These are phyloP conservation scores for Eumacrocentrus americanus DNA, from an alignment of 2,888 invertebrate species.

Conservation along the genomic window DNA sequence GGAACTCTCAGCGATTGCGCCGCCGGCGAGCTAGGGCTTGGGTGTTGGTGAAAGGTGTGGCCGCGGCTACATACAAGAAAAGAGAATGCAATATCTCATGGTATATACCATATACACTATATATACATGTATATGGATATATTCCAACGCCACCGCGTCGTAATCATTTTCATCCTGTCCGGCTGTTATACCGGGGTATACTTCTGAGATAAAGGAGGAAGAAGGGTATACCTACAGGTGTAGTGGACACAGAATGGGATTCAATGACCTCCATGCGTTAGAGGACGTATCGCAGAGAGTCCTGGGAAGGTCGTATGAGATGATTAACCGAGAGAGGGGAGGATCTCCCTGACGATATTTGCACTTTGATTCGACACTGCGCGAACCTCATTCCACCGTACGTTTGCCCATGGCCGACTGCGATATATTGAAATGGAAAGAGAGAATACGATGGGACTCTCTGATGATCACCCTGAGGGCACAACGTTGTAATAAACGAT, in stretches of 20 bases:
- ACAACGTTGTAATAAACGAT: slow-evolving; percentile 11
- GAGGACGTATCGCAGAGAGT: slow-evolving; percentile 22
- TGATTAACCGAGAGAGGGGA: background rate
- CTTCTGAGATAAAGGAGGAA: slow-evolving; percentile 16
- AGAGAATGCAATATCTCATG: slow-evolving; percentile 55
- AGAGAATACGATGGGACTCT: background rate
- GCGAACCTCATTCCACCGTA: background rate
- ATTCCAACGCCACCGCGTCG: slow-evolving; percentile 18
- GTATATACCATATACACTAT: slow-evolving; percentile 18
- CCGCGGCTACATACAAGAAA: slow-evolving; percentile 51
- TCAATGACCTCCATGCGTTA: slow-evolving; percentile 49
- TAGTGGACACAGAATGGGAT: slow-evolving; percentile 49
- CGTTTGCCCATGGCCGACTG: too few species aligned
- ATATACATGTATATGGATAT: too few species aligned
- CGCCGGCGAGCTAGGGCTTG: slow-evolving; percentile 27
- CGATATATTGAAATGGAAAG: slow-evolving; percentile 1
- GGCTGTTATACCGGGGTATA: slow-evolving; percentile 22
- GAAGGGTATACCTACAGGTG: slow-evolving; percentile 37
- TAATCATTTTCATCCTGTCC: slow-evolving; percentile 42
- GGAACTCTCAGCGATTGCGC: slow-evolving; percentile 13
- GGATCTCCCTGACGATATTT: background rate
- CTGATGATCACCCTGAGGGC: background rate
- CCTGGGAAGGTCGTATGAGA: background rate
- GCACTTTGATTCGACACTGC: background rate
- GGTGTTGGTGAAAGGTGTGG: slow-evolving; percentile 60